phyloP scores from a whole-genome alignment of 2,113 vertebrate genomes.

The Bubalus kerabau region DNA sequence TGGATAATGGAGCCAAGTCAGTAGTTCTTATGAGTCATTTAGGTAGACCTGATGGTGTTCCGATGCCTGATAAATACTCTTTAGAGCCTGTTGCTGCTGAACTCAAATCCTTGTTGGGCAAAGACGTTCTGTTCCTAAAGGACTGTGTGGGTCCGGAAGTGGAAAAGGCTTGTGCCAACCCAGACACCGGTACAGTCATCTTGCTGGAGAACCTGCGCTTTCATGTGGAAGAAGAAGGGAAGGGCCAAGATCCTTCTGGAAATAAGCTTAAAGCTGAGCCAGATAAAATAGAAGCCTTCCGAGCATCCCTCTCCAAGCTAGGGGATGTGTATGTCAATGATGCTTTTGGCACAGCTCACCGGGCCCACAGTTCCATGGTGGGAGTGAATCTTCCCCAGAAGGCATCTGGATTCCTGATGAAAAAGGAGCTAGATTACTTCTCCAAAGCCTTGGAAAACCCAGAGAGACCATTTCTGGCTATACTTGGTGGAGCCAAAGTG shows the following conservation, averaged over 20 bases:
- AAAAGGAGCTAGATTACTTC: slow-evolving; percentile 98
- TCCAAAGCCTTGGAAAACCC: slow-evolving; percentile 96
- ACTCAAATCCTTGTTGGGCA: slow-evolving; percentile 89
- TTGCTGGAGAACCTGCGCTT: slow-evolving; percentile 97
- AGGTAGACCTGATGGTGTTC: slow-evolving; percentile 91
- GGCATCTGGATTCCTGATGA: slow-evolving; percentile 97
- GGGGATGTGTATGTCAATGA: slow-evolving; percentile 96
- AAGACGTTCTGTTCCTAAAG: slow-evolving; percentile 90
- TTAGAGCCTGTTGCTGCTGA: slow-evolving; percentile 89
- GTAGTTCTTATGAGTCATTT: slow-evolving; percentile 97
- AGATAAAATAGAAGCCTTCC: slow-evolving; percentile 88
- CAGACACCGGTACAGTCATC: slow-evolving; percentile 87
- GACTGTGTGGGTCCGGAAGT: slow-evolving; percentile 94
- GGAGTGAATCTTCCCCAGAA: slow-evolving; percentile 93
- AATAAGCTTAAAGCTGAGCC: slow-evolving; percentile 93
- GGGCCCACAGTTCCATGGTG: slow-evolving; percentile 99
- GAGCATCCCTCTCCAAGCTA: slow-evolving; percentile 93
- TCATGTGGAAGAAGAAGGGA: slow-evolving; percentile 96
- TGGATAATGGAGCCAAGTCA: slow-evolving; percentile 91
- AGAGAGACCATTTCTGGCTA: slow-evolving; percentile 93
- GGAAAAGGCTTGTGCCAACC: slow-evolving; percentile 88
- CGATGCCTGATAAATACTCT: slow-evolving; percentile 94
- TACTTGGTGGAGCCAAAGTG: slow-evolving; percentile 98
- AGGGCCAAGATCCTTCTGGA: slow-evolving; percentile 92
- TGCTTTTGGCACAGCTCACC: slow-evolving; percentile 96